Percentiles rank a stretch among this genome's conserved stretches.
Conservation (phyloP, 1,140 invertebrate species). For the Holcopasites calliopsidis region DNA sequence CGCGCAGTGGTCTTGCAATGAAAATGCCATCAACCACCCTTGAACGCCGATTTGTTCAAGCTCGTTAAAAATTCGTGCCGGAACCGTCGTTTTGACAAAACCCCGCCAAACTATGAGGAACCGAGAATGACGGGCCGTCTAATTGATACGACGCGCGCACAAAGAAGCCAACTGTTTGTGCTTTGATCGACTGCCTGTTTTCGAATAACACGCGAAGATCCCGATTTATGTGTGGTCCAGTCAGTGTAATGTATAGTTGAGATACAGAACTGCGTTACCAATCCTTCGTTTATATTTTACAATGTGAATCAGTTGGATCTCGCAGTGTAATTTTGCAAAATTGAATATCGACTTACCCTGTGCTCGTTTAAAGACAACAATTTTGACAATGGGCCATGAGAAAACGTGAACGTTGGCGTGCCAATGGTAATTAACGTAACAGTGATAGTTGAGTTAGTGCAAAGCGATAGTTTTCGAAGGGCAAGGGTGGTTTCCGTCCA, state of each 20-base stretch:
- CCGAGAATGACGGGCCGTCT: background rate
- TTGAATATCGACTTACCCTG: background rate
- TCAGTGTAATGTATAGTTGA: background rate
- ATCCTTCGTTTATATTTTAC: background rate
- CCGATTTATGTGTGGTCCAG: background rate
- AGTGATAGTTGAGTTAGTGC: constrained; percentile 15
- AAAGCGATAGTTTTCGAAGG: background rate
- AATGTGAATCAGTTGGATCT: background rate
- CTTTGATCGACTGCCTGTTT: background rate
- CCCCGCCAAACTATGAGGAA: background rate
- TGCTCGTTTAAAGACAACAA: background rate
- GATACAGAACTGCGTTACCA: background rate
- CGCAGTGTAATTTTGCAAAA: background rate
- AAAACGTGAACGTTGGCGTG: constrained; percentile 11
- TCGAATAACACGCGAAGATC: background rate
- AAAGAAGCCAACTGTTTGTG: background rate
- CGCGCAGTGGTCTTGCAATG: background rate
- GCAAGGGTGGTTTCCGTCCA: constrained; percentile 7
- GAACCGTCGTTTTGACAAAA: background rate
- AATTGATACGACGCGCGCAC: background rate
- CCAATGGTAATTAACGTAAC: constrained; percentile 17
- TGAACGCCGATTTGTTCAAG: background rate
- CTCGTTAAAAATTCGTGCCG: background rate
- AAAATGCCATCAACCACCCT: background rate
- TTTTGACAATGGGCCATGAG: constrained; percentile 16